These are phyloP conservation scores for Andricus grossulariae DNA, from an alignment of 1,140 invertebrate species.

Conservation along the genomic window DNA sequence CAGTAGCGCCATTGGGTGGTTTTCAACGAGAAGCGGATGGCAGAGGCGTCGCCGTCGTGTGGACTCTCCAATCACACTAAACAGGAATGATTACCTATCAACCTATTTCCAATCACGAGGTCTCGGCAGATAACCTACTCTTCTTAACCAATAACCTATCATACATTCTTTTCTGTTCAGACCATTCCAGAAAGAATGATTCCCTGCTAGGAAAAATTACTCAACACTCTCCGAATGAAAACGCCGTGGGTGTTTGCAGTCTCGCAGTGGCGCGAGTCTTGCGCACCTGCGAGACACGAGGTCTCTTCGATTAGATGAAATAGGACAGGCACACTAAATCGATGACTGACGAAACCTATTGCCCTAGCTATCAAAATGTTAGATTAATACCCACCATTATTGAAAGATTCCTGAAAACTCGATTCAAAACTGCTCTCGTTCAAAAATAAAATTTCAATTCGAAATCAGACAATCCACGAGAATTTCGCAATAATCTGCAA, in stretches of 20 bases:
- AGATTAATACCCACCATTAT: background rate
- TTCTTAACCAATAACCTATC: conserved; percentile 50
- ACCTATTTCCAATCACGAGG: conserved; percentile 60
- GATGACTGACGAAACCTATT: conserved; percentile 5
- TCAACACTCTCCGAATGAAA: background rate
- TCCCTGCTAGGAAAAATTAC: background rate
- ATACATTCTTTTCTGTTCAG: conserved; percentile 29
- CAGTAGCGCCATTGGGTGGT: too few species aligned
- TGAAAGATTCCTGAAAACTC: background rate
- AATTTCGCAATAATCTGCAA: too few species aligned
- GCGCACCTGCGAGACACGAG: conserved; percentile 32
- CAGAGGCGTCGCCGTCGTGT: background rate
- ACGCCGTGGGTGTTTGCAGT: conserved; percentile 22
- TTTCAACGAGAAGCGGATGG: background rate
- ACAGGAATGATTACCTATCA: conserved; percentile 61
- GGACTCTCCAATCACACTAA: conserved; percentile 5
- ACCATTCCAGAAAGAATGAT: background rate
- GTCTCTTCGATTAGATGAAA: conserved; percentile 44
- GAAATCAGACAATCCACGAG: too few species aligned
- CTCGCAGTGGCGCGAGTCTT: conserved; percentile 22
- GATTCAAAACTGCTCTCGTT: too few species aligned
- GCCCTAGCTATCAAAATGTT: background rate
- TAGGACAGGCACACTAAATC: conserved; percentile 30
- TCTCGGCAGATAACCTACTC: conserved; percentile 63
- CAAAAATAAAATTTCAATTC: too few species aligned